Conservation (phyloP, 2,888 invertebrate genomes). For the Cylindroiulus punctatus region DNA sequence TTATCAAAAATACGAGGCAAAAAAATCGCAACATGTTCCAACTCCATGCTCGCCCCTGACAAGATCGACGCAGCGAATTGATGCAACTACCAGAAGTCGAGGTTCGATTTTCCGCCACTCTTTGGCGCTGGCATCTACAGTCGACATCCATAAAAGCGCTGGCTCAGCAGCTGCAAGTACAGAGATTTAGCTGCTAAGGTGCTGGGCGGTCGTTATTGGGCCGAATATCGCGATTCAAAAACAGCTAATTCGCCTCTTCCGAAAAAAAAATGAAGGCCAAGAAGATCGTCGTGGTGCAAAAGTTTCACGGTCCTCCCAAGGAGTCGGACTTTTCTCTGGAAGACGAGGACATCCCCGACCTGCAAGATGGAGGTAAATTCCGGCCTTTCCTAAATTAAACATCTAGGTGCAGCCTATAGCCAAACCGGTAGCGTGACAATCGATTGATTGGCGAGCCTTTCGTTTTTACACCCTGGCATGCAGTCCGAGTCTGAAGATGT, state of each 20-base stretch:
- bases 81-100: neutral
- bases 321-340: constrained; percentile 74
- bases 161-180: neutral
- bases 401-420: neutral
- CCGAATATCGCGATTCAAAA: neutral
- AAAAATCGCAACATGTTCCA: no score
- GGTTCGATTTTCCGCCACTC: neutral
- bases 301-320: constrained; percentile 76
- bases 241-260: neutral
- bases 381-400: neutral
- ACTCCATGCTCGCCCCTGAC: no score
- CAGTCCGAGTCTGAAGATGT: neutral
- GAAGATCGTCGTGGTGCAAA: constrained; percentile 72
- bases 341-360: constrained; percentile 74
- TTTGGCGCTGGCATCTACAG: neutral
- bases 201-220: neutral
- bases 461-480: neutral
- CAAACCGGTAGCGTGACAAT: neutral
- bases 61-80: no score
- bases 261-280: constrained; percentile 68
- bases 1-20: no score
- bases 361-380: constrained; percentile 76
- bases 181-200: neutral
- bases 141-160: neutral
- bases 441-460: neutral